Evolutionary conservation across 2,888 invertebrate genomes (phyloP), one percentile per base, ranked within the genome.

Genomic region (Caenorhabditis afra): DNA sequence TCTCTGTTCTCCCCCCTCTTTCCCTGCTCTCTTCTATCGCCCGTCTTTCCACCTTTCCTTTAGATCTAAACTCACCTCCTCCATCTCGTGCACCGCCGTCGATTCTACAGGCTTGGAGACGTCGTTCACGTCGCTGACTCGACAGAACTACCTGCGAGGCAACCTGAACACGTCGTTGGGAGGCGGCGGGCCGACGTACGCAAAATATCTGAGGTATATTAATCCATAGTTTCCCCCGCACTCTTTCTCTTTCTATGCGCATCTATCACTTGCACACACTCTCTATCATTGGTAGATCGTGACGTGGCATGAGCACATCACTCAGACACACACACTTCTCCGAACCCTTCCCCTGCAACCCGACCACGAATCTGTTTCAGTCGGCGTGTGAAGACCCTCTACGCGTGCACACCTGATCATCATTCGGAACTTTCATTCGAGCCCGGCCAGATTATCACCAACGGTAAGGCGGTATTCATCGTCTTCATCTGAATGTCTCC

Each of bases 341-440:
- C 53, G 35, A 52, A 29, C 0, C n/a, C 58, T 11, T 7, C 5
- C 5, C n/a, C n/a, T n/a, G n/a, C n/a, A n/a, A n/a, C n/a, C n/a
- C 7, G 7, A 29, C 7, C 29, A 29, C 7, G 29, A 7, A 29
- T 29, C 29, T 12, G 8, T 74, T 74, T 22, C 81, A 88, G 89
- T 53, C 73, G 95, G 91, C 93, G 95, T 90, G 97, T 97, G 81
- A 93, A 96, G 90, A 97, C 98, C 64, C 92, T 98, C 85, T 98
- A 97, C 92, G 95, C 96, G 62, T 98, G 98, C 91, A 93, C 96
- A 86, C 97, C 96, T 67, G 97, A 97, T 92, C 95, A 96, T 92
- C 96, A 96, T 90, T 95, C 96, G 82, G 98, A 98, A 93, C 93
- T 98, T 86, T 96, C 96, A 35, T 98, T 98, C 93, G 96, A 97